Conservation (phyloP, 2,797 vertebrate species). For the Mionectes olivaceus region DNA sequence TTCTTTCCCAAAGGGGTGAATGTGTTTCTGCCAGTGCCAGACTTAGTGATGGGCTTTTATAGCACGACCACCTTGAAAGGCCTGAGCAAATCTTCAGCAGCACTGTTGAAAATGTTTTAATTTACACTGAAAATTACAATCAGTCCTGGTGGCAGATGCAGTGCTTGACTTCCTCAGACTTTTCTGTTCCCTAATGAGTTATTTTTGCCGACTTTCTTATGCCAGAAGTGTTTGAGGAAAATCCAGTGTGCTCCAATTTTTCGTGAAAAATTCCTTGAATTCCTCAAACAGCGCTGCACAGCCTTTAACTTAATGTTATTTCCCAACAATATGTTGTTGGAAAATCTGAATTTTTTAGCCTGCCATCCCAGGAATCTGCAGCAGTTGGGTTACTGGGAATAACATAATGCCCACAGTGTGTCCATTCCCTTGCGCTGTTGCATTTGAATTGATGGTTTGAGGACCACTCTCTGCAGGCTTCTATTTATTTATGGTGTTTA, state of each 20-base stretch:
- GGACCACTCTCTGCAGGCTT: not conserved
- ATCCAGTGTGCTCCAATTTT: fast-evolving
- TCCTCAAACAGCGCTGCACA: not conserved
- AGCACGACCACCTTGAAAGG: not conserved
- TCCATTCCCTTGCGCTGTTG: not conserved
- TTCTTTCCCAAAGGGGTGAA: not conserved
- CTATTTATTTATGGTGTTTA: not conserved
- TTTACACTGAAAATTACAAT: not conserved
- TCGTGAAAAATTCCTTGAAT: not conserved
- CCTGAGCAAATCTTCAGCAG: not conserved
- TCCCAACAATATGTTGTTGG: not conserved
- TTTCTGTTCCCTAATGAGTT: not conserved
- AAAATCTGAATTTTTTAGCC: not conserved
- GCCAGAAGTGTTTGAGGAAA: not conserved
- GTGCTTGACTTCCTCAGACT: not conserved
- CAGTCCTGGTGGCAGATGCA: not conserved
- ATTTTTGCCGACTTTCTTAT: not conserved
- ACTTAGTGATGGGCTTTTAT: not conserved
- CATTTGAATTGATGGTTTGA: not conserved
- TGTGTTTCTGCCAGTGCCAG: not conserved
- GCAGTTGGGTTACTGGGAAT: not conserved
- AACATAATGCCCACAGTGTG: fast-evolving
- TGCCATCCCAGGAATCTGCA: not conserved
- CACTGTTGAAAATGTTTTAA: not conserved
- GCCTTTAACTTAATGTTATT: not conserved